Evolutionary conservation across 1,140 invertebrate genomes (phyloP), one percentile per base, ranked within the genome.

Genomic region (Musca domestica): DNA sequence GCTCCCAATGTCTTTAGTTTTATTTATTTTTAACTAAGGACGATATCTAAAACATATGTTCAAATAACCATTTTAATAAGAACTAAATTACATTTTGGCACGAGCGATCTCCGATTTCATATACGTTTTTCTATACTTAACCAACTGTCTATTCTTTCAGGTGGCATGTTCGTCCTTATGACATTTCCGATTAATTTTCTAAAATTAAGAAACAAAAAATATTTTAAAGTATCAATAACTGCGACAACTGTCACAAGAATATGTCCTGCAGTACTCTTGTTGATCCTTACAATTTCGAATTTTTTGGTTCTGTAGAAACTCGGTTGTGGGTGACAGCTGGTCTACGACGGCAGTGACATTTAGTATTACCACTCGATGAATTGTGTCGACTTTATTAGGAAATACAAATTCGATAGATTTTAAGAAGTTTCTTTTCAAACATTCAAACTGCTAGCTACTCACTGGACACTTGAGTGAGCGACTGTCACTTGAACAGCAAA

Each of bases 141-240:
- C 54, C 66, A 67, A 61, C 54, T 67, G 66, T 48, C 52, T 46
- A 17, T 63, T 63, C 65, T 46, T 10, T 19, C 15, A 67, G 20
- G 34, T 41, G 34, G 34, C 10, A 41, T 41, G 10, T 30, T 9
- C 10, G 46, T 61, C 66, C 52, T 56, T 56, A 56, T 56, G 52
- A 56, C 52, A 56, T 56, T 56, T 56, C 52, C 52, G 52, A 56
- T 20, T 14, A 20, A 27, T 56, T 23, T 25, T 5, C 2, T 2
- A 56, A 15, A 3, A 20, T 1, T 51, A 48, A 14, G 49, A 56
- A 56, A 56, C 25, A 54, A 54, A 27, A 56, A 56, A 56, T 20
- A 54, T 3, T 15, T 27, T n/a, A 64, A 68, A 68, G 67, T 68
- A 68, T 68, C 67, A 54, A 68, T 68, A 46, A 68, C 67, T 19